Conservation (phyloP, 1,140 invertebrate genomes). For the Procambarus clarkii region DNA sequence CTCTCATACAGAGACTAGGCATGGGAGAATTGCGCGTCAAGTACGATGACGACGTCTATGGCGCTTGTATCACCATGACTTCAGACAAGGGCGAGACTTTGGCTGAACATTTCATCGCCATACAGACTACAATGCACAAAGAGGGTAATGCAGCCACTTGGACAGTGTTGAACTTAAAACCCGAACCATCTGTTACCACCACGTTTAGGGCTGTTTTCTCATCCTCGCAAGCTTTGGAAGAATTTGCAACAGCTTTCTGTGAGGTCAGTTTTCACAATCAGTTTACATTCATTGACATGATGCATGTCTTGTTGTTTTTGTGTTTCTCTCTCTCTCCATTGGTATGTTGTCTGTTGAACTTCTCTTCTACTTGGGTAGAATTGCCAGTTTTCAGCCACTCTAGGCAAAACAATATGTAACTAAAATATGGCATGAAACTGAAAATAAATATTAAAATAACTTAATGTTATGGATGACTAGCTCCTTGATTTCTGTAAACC, state of each 20-base stretch:
- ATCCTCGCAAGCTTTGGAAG: slow-evolving; percentile 18
- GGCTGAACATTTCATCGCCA: slow-evolving; percentile 78
- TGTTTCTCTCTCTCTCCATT: no score
- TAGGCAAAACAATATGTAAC: no score
- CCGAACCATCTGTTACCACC: slow-evolving; percentile 23
- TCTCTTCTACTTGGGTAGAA: no score
- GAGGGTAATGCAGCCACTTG: slow-evolving; percentile 61
- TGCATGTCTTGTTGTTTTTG: no score
- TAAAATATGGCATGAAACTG: no score
- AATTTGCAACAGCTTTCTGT: slow-evolving; percentile 29
- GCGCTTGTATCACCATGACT: slow-evolving; percentile 75
- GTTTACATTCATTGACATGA: no score
- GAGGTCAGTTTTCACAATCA: slow-evolving; percentile 18
- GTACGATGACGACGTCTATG: slow-evolving; percentile 79
- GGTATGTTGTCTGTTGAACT: no score
- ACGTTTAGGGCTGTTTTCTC: slow-evolving; percentile 65
- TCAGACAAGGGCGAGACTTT: slow-evolving; percentile 76
- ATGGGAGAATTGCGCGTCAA: slow-evolving; percentile 77
- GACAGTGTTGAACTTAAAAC: slow-evolving; percentile 64
- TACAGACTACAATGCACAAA: slow-evolving; percentile 77
- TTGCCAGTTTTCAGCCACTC: no score
- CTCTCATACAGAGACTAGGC: slow-evolving; percentile 73
- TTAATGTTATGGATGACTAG: no score
- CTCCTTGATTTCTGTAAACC: no score
- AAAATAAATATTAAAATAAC: no score